Evolutionary conservation across 2,888 invertebrate genomes (phyloP), one percentile per base, ranked within the genome.

Genomic region (Drosophila stalkeri): DNA sequence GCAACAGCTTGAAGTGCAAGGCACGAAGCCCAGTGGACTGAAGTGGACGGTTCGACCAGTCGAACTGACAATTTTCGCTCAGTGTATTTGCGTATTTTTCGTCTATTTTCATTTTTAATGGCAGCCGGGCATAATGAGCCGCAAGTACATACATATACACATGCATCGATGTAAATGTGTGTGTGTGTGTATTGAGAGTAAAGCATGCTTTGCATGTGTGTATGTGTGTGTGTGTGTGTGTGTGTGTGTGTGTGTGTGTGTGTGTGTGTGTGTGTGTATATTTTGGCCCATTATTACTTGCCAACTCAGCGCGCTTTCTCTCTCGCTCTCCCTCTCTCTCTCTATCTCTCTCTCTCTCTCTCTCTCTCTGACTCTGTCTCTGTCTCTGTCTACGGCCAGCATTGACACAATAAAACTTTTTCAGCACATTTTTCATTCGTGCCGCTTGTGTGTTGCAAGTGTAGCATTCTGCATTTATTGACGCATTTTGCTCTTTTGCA

Each of bases 351-450:
- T 37, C 11, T 31, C 11, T 31, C 52, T 31, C 16, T 14, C 37
- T 16, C 16, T 37, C 35, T 12, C 12, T 35, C 35, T 35, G 12
- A 12, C 35, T 4, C 35, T 35, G 4, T 12, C 12, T 12, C 11
- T 37, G 1, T 12, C 4, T 39, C n/a, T 33, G 12, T 43, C 59
- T 60, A 27, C 63, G 64, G 63, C 77, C 83, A 83, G 89, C 84
- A 89, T 89, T 84, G 84, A 89, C 84, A 89, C 86, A 89, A 84
- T 89, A 89, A 80, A 84, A 78, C 81, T 86, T 86, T 80, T 80
- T 75, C 72, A 75, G 66, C 82, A 68, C 82, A 75, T 80, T 76
- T 75, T 71, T 72, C 77, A 75, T 72, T 77, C 61, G 65, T 61
- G 73, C 46, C 44, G 64, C 72, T 35, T 63, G 41, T 63, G 41